Conservation (phyloP, 2,113 vertebrate species). For the Gila orcuttii region DNA sequence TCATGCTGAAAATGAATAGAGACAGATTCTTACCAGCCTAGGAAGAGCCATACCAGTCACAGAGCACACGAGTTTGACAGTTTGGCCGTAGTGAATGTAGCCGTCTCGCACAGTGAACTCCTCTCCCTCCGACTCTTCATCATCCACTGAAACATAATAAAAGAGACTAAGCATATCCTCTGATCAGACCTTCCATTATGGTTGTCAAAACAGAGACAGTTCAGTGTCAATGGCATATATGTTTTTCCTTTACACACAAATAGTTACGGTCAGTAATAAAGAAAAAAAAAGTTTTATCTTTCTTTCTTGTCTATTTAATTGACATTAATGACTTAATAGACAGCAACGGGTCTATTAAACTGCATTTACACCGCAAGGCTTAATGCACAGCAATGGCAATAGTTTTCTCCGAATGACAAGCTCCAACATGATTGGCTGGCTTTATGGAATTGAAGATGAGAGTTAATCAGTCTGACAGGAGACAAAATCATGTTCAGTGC, state of each 20-base stretch:
- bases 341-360: background rate
- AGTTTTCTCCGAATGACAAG: background rate
- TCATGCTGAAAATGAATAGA: background rate
- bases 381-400: background rate
- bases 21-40: constrained; percentile 85
- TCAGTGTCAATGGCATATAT: background rate
- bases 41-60: constrained; percentile 99
- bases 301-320: background rate
- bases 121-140: constrained; percentile 98
- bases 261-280: background rate
- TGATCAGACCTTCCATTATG: background rate
- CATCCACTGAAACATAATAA: constrained; percentile 84
- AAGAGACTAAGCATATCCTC: constrained; percentile 28
- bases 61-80: constrained; percentile 97
- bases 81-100: constrained; percentile 99
- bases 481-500: too few relatives aligned
- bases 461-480: background rate
- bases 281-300: background rate
- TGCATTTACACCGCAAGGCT: background rate
- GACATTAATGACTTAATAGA: background rate
- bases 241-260: background rate
- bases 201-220: background rate
- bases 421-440: background rate
- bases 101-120: constrained; percentile 98
- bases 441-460: background rate